These are phyloP conservation scores for Caiman crocodilus DNA, from an alignment of 2,797 vertebrate genomes.

Conservation along the genomic window DNA sequence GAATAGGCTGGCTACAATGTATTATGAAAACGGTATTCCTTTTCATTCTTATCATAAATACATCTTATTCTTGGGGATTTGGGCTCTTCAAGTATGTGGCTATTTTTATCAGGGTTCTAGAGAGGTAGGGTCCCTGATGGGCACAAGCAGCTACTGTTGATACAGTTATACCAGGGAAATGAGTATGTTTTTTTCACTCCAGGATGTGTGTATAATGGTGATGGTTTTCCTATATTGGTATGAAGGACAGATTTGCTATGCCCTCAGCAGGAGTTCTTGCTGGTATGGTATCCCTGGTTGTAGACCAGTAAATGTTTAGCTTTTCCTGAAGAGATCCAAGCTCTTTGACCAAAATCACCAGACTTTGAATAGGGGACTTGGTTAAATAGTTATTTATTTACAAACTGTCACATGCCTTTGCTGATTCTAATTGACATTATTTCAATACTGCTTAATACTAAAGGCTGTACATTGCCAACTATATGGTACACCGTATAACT, in stretches of 20 bases:
- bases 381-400: slow-evolving; percentile 35
- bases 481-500: neutral
- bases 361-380: neutral
- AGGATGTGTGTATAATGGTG: neutral
- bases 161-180: neutral
- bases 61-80: slow-evolving; percentile 53
- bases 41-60: slow-evolving; percentile 49
- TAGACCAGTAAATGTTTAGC: slow-evolving; percentile 9
- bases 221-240: neutral
- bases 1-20: slow-evolving; percentile 32
- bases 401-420: neutral
- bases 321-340: neutral
- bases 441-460: neutral
- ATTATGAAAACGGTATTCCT: slow-evolving; percentile 54
- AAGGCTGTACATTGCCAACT: slow-evolving; percentile 41
- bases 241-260: neutral
- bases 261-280: no score
- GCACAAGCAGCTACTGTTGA: neutral
- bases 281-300: no score
- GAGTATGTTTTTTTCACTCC: neutral
- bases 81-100: slow-evolving; percentile 44
- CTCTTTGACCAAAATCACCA: neutral
- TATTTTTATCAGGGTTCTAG: neutral
- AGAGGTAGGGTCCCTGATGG: neutral
- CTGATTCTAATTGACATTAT: neutral